Base-by-base conservation (phyloP, 35 echinoderm and acorn worm genomes). In the Heliocidaris tuberculata region DNA sequence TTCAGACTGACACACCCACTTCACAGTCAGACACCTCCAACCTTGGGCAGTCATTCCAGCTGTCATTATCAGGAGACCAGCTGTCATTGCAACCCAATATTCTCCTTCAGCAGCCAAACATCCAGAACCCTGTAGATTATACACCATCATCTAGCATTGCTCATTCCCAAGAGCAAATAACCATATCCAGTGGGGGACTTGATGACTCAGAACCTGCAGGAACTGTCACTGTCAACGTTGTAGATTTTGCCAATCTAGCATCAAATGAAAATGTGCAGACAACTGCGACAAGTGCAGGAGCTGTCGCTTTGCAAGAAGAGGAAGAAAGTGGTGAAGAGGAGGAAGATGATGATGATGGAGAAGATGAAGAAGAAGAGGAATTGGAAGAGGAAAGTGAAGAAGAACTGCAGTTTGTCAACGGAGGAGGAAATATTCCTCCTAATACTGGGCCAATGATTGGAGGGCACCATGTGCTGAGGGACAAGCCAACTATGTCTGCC, bases 51-150 rank as follows among this genome's bases (percentile, higher is more conserved):
- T 61, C 94, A 15, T 95, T 95, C 87, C 94, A 92, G 47, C 59
- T 96, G 24, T 94, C 95, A 19, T 49, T 96, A 4, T 85, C 91
- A n/a, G 94, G 94, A 17, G 96, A 97, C 21, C 85, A 92, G 19
- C 65, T 97, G 17, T 94, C 56, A 71, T 93, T 97, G 13, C 89
- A 92, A 48, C 96, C 95, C 24, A 94, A 90, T 60, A 60, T 97
- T 32, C 85, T 97, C 30, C 60, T 97, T 13, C 96, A 95, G 86
- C 96, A 95, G 85, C 49, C 92, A 48, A 61, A 56, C 17, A 90
- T 97, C 24, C 56, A 86, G 42, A 92, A 56, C 17, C 95, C 90
- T 49, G 93, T 48, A 31, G 86, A 50, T 2, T 32, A 92, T 5
- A 70, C 94, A 7, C 86, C 85, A 78, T 29, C 85, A 32, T 31